Conservation (phyloP, 2,888 invertebrate species). For the Lomographa bimaculata region DNA sequence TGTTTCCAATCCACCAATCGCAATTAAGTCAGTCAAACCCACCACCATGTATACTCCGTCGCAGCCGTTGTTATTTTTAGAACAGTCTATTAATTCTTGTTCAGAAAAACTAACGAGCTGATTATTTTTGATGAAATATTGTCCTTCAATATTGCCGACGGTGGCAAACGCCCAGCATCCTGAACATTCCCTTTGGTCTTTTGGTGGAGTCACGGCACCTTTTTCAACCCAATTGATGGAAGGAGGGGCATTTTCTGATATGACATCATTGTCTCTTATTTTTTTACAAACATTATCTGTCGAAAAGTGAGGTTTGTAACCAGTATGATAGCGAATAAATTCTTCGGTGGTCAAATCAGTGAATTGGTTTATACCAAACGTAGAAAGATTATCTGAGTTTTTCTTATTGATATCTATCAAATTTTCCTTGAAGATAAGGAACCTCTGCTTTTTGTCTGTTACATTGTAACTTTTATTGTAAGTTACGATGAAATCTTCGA, state of each 20-base stretch:
- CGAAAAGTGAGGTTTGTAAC: background rate
- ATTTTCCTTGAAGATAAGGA: slow-evolving; percentile 14
- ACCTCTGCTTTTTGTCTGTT: slow-evolving; percentile 5
- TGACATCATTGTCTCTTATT: background rate
- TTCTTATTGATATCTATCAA: slow-evolving; percentile 8
- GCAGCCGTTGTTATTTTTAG: background rate
- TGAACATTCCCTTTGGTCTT: background rate
- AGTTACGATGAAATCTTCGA: slow-evolving; percentile 8
- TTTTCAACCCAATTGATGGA: slow-evolving; percentile 6
- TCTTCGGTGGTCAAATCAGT: slow-evolving; percentile 10
- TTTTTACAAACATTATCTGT: background rate
- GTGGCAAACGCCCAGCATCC: slow-evolving; percentile 2
- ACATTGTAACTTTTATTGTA: slow-evolving; percentile 7
- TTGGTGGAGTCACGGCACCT: background rate
- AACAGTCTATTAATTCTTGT: slow-evolving; percentile 3
- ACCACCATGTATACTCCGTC: background rate
- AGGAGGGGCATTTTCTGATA: slow-evolving; percentile 4
- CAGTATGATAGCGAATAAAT: background rate
- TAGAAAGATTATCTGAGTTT: slow-evolving; percentile 1
- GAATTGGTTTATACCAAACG: slow-evolving; percentile 9
- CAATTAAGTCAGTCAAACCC: slow-evolving; percentile 1
- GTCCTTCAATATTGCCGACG: slow-evolving; percentile 1
- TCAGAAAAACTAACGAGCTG: background rate
- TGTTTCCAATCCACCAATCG: background rate
- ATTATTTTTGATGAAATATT: background rate